Conservation (phyloP, 1,140 invertebrate genomes). For the Drosophila fuyamai region DNA sequence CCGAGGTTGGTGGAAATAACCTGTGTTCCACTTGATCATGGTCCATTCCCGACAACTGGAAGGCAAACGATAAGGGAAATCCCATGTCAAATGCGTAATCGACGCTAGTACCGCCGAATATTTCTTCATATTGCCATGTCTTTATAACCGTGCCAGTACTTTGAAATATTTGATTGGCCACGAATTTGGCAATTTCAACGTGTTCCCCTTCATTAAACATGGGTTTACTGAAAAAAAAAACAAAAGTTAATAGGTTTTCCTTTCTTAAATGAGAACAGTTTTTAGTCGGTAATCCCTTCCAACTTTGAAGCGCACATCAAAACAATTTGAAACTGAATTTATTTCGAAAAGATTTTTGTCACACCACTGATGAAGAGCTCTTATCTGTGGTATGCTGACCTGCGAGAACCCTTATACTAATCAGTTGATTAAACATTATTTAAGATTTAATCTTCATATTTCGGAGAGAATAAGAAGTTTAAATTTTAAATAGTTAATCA, state of each 20-base stretch:
- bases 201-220: slow-evolving; percentile 14
- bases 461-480: too few relatives aligned
- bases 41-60: slow-evolving; percentile 44
- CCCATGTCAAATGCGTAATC: slow-evolving; percentile 51
- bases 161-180: slow-evolving; percentile 1
- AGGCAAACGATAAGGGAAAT: slow-evolving; percentile 38
- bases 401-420: too few relatives aligned
- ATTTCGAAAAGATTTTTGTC: too few relatives aligned
- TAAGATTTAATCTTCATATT: too few relatives aligned
- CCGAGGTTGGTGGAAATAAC: slow-evolving; percentile 30
- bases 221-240: neutral
- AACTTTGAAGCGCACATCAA: too few relatives aligned
- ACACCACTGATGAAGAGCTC: too few relatives aligned
- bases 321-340: too few relatives aligned
- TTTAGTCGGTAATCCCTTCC: too few relatives aligned
- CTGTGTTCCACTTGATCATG: neutral
- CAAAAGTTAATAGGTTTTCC: too few relatives aligned
- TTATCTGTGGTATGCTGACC: too few relatives aligned
- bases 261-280: neutral
- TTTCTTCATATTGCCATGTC: slow-evolving; percentile 7
- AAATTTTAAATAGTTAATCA: too few relatives aligned
- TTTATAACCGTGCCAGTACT: slow-evolving; percentile 13
- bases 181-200: slow-evolving; percentile 33
- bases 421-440: too few relatives aligned
- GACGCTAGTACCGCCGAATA: slow-evolving; percentile 52